These are phyloP conservation scores for Potamilus streckersoni DNA, from an alignment of 1,140 invertebrate species.

Conservation along the genomic window DNA sequence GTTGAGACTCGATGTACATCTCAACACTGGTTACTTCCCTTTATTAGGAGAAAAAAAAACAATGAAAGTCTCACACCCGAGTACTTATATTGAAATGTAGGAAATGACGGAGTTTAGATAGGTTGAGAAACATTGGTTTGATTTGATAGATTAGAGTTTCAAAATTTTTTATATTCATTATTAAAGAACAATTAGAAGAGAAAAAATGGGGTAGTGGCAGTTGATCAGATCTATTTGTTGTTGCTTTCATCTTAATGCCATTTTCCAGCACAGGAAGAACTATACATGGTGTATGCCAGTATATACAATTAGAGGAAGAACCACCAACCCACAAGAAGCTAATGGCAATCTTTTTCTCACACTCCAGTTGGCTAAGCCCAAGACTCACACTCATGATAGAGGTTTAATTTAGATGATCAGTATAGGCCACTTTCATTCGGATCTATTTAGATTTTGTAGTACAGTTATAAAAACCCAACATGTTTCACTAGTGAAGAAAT, in stretches of 20 bases:
- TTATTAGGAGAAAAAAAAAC: too few species aligned
- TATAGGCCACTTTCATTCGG: too few species aligned
- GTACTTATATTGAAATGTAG: too few species aligned
- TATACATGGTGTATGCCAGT: conserved; percentile 8
- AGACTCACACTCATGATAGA: neutral
- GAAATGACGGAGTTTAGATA: too few species aligned
- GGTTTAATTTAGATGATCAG: neutral
- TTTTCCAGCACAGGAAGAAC: conserved; percentile 1
- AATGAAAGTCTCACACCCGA: too few species aligned
- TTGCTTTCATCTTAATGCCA: neutral
- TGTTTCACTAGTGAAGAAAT: neutral
- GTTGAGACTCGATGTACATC: too few species aligned
- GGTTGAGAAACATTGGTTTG: too few species aligned
- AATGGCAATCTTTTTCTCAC: conserved; percentile 7
- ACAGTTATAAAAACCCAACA: neutral
- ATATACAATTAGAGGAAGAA: neutral
- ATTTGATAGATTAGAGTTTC: neutral
- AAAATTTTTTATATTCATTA: neutral
- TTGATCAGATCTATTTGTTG: too few species aligned
- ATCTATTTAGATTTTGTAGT: neutral
- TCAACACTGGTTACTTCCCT: too few species aligned
- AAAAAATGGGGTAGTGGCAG: conserved; percentile 7
- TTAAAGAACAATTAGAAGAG: conserved; percentile 8
- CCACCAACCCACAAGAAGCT: neutral
- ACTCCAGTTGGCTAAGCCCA: neutral